These are phyloP conservation scores for Drosophila willistoni DNA, from an alignment of 1,140 invertebrate genomes.

Conservation along the genomic window DNA sequence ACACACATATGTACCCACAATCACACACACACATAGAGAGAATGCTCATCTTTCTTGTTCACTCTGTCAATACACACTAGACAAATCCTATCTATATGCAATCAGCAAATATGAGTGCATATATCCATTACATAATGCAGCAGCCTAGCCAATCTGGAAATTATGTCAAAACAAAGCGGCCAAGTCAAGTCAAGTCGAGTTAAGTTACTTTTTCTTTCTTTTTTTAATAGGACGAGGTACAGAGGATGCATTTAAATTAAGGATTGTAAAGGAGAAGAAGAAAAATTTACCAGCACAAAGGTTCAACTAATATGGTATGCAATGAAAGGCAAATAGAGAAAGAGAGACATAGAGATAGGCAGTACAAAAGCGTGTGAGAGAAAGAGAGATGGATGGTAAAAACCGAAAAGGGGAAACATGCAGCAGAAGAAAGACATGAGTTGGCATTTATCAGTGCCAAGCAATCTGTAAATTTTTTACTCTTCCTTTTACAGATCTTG, in stretches of 20 bases:
- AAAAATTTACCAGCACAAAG: slow-evolving; percentile 48
- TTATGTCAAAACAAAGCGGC: slow-evolving; percentile 77
- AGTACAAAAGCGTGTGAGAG: background rate
- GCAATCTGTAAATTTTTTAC: slow-evolving; percentile 50
- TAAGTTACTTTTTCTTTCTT: slow-evolving; percentile 34
- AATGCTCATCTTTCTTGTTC: slow-evolving; percentile 18
- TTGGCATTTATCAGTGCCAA: slow-evolving; percentile 62
- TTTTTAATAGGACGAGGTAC: background rate
- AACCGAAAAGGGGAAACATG: background rate
- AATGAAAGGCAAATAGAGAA: slow-evolving; percentile 25
- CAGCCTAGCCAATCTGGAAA: slow-evolving; percentile 61
- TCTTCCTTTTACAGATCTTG: background rate
- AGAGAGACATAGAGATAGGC: slow-evolving; percentile 19
- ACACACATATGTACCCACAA: background rate
- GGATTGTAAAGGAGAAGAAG: slow-evolving; percentile 39
- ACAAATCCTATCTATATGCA: slow-evolving; percentile 76
- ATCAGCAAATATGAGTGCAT: slow-evolving; percentile 70
- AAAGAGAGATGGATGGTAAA: background rate
- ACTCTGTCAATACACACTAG: slow-evolving; percentile 56
- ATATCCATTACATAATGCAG: slow-evolving; percentile 57
- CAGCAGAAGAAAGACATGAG: slow-evolving; percentile 34
- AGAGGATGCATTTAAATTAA: slow-evolving; percentile 65
- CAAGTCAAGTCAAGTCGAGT: slow-evolving; percentile 49
- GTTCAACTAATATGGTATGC: slow-evolving; percentile 71
- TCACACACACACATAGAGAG: slow-evolving; percentile 11